Evolutionary conservation across 1,140 invertebrate genomes (phyloP).

Genomic region (Pinna nobilis): DNA sequence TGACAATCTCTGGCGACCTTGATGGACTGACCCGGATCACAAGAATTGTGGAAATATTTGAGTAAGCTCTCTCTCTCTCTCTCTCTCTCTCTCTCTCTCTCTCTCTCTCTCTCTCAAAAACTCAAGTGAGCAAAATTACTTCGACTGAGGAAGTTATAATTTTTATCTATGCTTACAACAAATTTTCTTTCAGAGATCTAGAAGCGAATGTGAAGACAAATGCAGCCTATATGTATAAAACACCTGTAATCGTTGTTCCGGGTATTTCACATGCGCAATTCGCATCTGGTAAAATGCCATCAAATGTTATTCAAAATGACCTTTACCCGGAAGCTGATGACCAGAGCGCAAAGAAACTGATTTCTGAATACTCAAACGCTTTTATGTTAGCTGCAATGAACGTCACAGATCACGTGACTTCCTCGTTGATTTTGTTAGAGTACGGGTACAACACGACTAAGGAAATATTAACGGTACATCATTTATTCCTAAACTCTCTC

Average conservation of each 20-base stretch:
- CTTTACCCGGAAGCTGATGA: slow-evolving; percentile 40
- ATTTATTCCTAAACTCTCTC: no score
- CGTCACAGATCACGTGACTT: neutral
- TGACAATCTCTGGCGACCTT: slow-evolving; percentile 31
- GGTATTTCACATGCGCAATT: slow-evolving; percentile 52
- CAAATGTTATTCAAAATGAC: slow-evolving; percentile 30
- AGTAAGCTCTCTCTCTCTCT: slow-evolving; percentile 6
- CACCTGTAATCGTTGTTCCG: slow-evolving; percentile 47
- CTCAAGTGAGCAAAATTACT: neutral
- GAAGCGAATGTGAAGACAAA: slow-evolving; percentile 9
- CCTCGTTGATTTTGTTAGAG: slow-evolving; percentile 4
- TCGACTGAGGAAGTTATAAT: neutral
- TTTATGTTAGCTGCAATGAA: slow-evolving; percentile 34
- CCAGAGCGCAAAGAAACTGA: slow-evolving; percentile 30
- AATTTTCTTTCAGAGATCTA: slow-evolving; percentile 31
- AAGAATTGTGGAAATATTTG: slow-evolving; percentile 22
- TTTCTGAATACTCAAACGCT: slow-evolving; percentile 38
- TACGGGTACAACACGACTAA: slow-evolving; percentile 27
- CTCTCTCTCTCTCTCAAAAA: neutral
- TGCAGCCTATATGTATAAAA: slow-evolving; percentile 21
- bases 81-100: neutral
- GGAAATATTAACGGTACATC: slow-evolving; percentile 37
- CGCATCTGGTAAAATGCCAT: slow-evolving; percentile 52
- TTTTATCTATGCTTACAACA: neutral
- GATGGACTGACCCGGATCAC: slow-evolving; percentile 36